Evolutionary conservation across 2,113 vertebrate genomes (phyloP).

Genomic region (Dasypus novemcinctus): DNA sequence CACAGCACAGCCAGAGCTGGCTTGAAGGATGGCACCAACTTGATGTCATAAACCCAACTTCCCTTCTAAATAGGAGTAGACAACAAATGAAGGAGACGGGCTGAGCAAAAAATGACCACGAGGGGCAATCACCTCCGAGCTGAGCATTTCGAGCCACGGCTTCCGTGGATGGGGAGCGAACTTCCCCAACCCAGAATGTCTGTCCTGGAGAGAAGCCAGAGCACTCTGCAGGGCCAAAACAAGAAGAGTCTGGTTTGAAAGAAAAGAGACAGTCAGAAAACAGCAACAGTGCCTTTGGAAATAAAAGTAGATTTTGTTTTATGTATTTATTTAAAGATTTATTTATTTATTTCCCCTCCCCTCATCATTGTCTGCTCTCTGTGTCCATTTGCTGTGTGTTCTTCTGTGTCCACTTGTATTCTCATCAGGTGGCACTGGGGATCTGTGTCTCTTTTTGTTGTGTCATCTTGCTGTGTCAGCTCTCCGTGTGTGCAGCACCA

Average conservation of each 20-base stretch:
- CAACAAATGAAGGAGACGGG: fast-evolving
- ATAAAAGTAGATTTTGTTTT: too few relatives aligned
- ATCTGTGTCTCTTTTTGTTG: too few relatives aligned
- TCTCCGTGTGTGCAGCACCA: too few relatives aligned
- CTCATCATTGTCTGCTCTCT: too few relatives aligned
- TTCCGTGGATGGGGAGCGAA: fast-evolving
- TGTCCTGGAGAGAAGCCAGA: background rate
- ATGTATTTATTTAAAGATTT: too few relatives aligned
- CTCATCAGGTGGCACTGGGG: too few relatives aligned
- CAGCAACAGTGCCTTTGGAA: background rate
- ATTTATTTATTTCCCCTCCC: too few relatives aligned
- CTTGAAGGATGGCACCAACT: too few relatives aligned
- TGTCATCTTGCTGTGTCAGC: too few relatives aligned
- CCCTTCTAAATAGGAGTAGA: fast-evolving
- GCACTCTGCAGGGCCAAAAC: fast-evolving
- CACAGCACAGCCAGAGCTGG: fast-evolving
- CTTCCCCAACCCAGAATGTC: background rate
- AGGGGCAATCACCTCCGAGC: fast-evolving
- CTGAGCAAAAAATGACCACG: fast-evolving
- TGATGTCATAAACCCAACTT: fast-evolving
- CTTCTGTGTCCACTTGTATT: too few relatives aligned
- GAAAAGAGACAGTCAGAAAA: background rate
- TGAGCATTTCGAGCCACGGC: background rate
- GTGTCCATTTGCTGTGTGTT: too few relatives aligned
- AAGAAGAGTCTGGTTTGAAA: background rate